Conservation (phyloP, 2,113 vertebrate genomes). For the Rhagologus leucostigma region DNA sequence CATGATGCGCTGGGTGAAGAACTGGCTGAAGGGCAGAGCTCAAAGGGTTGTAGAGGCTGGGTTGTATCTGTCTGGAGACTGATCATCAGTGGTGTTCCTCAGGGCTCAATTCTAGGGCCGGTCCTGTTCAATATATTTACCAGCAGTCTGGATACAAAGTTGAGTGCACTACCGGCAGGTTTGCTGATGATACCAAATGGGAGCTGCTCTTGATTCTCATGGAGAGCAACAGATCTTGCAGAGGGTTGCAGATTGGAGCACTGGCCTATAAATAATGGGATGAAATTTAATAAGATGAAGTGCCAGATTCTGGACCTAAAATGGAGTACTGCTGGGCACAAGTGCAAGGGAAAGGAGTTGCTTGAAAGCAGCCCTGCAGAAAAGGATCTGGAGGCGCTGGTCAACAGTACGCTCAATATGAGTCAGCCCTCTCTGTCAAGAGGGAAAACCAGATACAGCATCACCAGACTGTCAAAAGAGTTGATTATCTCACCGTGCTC, state of each 20-base stretch:
- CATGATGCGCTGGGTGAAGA: not conserved
- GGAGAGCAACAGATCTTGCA: not conserved
- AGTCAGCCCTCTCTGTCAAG: not conserved
- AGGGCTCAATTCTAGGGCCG: not conserved
- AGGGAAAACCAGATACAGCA: not conserved
- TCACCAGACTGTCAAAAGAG: not conserved
- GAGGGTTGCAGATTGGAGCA: not conserved
- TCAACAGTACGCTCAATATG: accelerated
- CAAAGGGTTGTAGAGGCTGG: not conserved
- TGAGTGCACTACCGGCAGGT: not conserved
- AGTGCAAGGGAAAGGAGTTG: not conserved
- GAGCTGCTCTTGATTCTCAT: not conserved
- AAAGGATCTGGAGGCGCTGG: not conserved
- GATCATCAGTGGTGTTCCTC: not conserved
- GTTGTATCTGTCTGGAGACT: not conserved
- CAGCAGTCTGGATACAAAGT: not conserved
- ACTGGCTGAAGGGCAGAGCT: not conserved
- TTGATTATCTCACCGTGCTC: not conserved
- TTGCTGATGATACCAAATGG: not conserved
- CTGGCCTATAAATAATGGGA: not conserved
- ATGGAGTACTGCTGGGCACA: not conserved
- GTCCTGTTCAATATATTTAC: not conserved
- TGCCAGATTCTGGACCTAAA: not conserved
- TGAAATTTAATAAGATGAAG: not conserved
- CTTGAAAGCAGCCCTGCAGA: not conserved